These are phyloP conservation scores for Xenentodon cancila DNA, from an alignment of 2,797 vertebrate genomes.

Conservation along the genomic window DNA sequence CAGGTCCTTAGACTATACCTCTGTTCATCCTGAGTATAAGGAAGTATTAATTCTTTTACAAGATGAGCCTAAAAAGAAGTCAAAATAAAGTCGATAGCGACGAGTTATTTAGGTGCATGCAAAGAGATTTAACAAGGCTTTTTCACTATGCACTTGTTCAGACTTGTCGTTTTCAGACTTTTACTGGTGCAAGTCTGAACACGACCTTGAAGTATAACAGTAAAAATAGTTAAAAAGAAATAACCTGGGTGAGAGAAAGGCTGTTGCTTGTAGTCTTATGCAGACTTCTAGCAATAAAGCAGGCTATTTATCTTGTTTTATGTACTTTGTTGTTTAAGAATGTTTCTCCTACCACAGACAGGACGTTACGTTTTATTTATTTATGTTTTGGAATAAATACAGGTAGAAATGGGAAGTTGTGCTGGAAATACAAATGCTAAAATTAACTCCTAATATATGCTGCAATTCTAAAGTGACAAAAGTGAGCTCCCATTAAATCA, in stretches of 20 bases:
- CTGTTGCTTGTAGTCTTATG: neutral
- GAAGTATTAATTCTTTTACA: no score
- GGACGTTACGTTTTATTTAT: neutral
- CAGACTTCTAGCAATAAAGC: neutral
- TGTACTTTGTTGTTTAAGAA: constrained; percentile 1
- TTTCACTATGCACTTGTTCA: no score
- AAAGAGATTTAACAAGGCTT: no score
- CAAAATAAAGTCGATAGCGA: no score
- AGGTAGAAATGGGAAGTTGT: constrained; percentile 18
- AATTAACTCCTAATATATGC: constrained; percentile 35
- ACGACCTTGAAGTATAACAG: neutral
- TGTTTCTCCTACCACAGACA: constrained; percentile 13
- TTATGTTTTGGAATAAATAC: constrained; percentile 13
- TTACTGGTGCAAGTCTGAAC: neutral
- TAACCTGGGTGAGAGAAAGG: neutral
- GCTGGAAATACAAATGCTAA: constrained; percentile 26
- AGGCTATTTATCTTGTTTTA: constrained; percentile 1
- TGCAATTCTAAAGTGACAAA: constrained; percentile 39
- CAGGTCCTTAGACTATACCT: no score
- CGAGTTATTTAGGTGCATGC: no score
- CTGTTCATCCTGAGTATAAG: no score
- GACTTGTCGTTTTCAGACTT: no score
- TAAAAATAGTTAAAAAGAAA: neutral
- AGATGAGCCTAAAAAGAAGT: no score
- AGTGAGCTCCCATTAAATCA: constrained; percentile 32